A percentile compares a stretch with the other conserved stretches of the same genome.
These are phyloP conservation scores for Micropoecilia bifurca DNA, from an alignment of 2,797 vertebrate species.

Conservation along the genomic window DNA sequence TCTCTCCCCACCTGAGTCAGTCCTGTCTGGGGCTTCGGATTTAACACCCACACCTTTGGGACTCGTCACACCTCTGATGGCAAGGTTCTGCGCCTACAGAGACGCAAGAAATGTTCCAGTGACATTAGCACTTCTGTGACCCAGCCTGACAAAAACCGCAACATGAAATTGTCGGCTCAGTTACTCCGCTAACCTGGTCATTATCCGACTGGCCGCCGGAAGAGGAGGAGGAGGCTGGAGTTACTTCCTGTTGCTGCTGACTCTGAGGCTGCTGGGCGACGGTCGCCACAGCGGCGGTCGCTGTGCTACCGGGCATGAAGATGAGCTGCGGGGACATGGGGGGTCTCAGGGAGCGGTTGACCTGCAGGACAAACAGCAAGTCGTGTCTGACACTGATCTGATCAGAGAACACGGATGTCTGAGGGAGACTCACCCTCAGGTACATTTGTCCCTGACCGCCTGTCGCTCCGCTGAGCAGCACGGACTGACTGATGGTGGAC, in stretches of 20 bases:
- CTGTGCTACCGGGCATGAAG: constrained; percentile 94
- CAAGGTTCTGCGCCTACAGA: constrained; percentile 91
- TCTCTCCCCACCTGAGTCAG: constrained; percentile 70
- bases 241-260: constrained; percentile 79
- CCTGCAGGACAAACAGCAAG: constrained; percentile 58
- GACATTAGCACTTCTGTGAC: not conserved
- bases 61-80: constrained; percentile 86
- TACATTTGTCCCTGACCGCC: constrained; percentile 96
- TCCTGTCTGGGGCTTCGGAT: constrained; percentile 79
- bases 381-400: not conserved
- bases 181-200: constrained; percentile 85
- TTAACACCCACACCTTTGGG: constrained; percentile 79
- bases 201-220: constrained; percentile 86
- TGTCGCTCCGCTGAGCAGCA: constrained; percentile 90
- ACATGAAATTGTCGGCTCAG: no score
- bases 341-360: constrained; percentile 84
- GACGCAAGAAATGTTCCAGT: not conserved
- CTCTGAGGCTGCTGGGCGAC: constrained; percentile 80
- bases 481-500: constrained; percentile 92
- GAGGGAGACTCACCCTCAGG: constrained; percentile 86
- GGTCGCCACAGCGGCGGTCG: constrained; percentile 86
- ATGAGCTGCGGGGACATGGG: constrained; percentile 96
- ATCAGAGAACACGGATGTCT: not conserved
- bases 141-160: not conserved
- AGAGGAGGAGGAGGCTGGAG: constrained; percentile 75